phyloP scores from a whole-genome alignment of 2,113 vertebrate genomes.

The Phaethon lepturus region DNA sequence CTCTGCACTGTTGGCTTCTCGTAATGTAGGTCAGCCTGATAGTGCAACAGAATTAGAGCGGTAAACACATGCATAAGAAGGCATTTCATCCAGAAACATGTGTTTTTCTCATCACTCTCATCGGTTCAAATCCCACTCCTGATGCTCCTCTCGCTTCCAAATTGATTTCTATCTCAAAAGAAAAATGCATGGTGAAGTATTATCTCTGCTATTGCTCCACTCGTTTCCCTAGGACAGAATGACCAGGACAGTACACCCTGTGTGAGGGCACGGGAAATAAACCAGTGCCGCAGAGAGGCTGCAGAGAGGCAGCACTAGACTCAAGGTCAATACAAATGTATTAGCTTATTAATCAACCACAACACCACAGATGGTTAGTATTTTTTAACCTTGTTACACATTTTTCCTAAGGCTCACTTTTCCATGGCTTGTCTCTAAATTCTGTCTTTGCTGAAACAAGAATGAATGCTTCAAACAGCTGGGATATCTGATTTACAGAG shows the following conservation, averaged over 20 bases:
- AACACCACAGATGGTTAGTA: neutral
- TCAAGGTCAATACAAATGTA: neutral
- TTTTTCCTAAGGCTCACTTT: neutral
- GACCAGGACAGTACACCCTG: neutral
- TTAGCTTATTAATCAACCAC: accelerated
- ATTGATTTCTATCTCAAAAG: neutral
- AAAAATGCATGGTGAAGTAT: neutral
- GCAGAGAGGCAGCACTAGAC: neutral
- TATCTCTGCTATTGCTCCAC: neutral
- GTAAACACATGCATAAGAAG: neutral
- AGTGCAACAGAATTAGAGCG: neutral
- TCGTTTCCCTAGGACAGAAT: neutral
- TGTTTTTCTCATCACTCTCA: neutral
- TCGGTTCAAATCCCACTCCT: neutral
- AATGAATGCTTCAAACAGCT: neutral
- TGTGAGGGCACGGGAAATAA: neutral
- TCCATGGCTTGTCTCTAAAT: neutral
- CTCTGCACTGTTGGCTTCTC: neutral
- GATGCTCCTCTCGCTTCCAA: neutral
- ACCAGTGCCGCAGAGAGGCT: neutral
- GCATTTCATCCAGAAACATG: neutral
- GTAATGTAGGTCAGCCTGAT: neutral
- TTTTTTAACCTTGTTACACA: neutral
- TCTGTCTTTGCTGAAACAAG: neutral
- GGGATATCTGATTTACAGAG: neutral